phyloP scores from a whole-genome alignment of 2,797 vertebrate species.

The Eulemur mongoz region DNA sequence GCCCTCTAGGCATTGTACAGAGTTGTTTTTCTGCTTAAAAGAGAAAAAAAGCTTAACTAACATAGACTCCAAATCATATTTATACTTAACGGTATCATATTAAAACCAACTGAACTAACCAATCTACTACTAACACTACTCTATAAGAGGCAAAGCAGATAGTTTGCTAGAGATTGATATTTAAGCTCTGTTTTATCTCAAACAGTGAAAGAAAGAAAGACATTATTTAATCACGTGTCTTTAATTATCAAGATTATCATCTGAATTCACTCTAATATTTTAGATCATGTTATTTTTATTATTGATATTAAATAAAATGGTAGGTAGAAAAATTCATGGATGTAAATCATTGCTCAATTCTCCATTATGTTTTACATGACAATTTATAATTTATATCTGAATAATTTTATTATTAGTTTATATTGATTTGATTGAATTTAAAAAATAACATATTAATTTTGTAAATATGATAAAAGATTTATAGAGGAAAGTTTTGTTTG shows the following conservation, averaged over 20 bases:
- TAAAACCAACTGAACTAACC: not conserved
- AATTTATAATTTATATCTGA: not conserved
- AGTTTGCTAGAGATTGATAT: not conserved
- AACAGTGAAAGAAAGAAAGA: not conserved
- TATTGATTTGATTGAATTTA: not conserved
- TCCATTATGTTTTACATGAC: not conserved
- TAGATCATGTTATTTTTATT: not conserved
- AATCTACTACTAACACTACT: not conserved
- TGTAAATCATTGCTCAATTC: not conserved
- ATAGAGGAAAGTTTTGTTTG: slow-evolving; percentile 13
- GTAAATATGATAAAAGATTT: slow-evolving; percentile 2
- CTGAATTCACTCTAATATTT: not conserved
- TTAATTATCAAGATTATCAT: not conserved
- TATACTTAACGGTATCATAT: not conserved
- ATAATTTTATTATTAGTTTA: not conserved
- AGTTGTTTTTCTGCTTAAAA: not conserved
- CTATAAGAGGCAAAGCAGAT: not conserved
- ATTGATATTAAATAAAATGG: not conserved
- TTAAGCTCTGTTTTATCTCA: not conserved
- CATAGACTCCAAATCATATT: not conserved
- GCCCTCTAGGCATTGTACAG: not conserved
- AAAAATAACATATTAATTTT: slow-evolving; percentile 9
- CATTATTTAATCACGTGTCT: not conserved
- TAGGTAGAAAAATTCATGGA: not conserved
- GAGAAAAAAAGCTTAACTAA: not conserved